A percentile compares a stretch with the other conserved stretches of the same genome.
Conservation (phyloP, 2,797 vertebrate genomes). For the Somateria mollissima region DNA sequence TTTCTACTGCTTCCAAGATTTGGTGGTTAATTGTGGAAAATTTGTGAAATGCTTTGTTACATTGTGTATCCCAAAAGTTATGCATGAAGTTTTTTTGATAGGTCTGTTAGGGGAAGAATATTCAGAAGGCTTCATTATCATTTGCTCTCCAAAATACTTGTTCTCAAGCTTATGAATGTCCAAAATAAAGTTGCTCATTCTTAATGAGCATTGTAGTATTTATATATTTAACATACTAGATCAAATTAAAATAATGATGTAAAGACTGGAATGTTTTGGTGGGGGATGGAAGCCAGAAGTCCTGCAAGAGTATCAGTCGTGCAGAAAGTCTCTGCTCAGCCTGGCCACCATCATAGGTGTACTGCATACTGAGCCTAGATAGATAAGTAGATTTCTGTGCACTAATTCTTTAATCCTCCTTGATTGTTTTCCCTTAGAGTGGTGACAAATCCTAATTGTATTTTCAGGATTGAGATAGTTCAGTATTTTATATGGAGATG, state of each 20-base stretch:
- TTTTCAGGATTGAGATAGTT: neutral
- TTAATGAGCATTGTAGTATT: neutral
- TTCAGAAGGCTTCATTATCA: neutral
- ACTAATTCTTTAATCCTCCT: slow-evolving; percentile 43
- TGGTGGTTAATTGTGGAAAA: slow-evolving; percentile 18
- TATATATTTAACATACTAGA: neutral
- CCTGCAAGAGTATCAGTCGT: neutral
- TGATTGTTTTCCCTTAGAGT: slow-evolving; percentile 45
- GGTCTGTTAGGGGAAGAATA: neutral
- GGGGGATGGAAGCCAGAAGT: neutral
- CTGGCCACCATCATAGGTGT: neutral
- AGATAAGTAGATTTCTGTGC: slow-evolving; percentile 14
- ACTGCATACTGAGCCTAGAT: neutral
- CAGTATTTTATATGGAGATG: neutral
- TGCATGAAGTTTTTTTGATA: neutral
- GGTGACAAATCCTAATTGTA: slow-evolving; percentile 46
- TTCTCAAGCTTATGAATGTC: neutral
- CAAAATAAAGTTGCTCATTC: neutral
- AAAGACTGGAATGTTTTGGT: neutral
- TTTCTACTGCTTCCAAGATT: neutral
- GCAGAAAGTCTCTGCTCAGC: neutral
- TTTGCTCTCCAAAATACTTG: neutral
- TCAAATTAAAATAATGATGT: neutral
- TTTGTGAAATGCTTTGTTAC: neutral
- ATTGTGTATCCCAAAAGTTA: neutral